A percentile compares a stretch with the other conserved stretches of the same genome.
Conservation (phyloP, 2,113 vertebrate species). For the Aspidoscelis tigris region DNA sequence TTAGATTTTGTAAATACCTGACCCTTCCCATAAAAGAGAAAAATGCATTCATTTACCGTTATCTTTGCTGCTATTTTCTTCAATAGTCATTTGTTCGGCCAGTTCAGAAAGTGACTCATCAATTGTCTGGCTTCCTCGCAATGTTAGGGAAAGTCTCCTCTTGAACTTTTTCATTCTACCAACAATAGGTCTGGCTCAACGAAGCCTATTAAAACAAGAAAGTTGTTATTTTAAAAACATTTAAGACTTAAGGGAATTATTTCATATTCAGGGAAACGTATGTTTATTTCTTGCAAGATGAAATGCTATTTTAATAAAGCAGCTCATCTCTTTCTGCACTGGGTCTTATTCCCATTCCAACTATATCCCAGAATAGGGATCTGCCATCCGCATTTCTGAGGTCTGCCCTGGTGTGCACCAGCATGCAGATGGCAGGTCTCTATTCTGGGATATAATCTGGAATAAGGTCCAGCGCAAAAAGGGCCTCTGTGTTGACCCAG, state of each 20-base stretch:
- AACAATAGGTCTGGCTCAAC: slow-evolving; percentile 76
- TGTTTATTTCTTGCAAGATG: neutral
- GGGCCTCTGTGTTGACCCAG: too few species aligned
- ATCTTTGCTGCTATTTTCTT: slow-evolving; percentile 96
- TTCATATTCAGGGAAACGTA: neutral
- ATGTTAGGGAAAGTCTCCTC: slow-evolving; percentile 93
- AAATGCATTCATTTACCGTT: slow-evolving; percentile 81
- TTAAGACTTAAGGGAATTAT: slow-evolving; percentile 29
- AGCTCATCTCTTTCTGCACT: neutral
- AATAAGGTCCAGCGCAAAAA: too few species aligned
- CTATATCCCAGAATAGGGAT: too few species aligned
- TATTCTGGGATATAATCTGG: too few species aligned
- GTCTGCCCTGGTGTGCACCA: too few species aligned
- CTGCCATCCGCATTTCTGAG: too few species aligned
- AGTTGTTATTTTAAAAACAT: slow-evolving; percentile 35
- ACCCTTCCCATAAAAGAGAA: neutral
- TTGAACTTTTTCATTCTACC: slow-evolving; percentile 98
- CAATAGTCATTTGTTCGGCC: slow-evolving; percentile 98
- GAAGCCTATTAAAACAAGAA: slow-evolving; percentile 77
- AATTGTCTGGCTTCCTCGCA: slow-evolving; percentile 95
- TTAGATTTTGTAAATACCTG: neutral
- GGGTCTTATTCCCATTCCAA: too few species aligned
- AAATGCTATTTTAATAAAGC: neutral
- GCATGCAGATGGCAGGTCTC: too few species aligned
- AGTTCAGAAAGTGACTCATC: slow-evolving; percentile 97